Base-by-base conservation (phyloP, 1,140 invertebrate genomes). In the Eulimnadia texana region DNA sequence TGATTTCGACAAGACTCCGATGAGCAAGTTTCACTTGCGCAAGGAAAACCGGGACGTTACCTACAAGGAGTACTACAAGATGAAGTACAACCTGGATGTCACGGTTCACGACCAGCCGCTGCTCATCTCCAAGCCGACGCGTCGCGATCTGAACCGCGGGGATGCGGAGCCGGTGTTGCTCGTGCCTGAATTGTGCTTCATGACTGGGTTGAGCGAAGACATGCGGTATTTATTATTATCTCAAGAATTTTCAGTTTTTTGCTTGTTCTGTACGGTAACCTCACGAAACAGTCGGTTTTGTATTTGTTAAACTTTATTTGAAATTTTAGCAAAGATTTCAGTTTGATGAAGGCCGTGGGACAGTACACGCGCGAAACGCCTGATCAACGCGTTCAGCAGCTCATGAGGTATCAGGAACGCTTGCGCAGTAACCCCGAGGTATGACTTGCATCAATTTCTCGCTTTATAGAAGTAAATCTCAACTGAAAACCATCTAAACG, bases 41-140 rank as follows among this genome's bases (percentile, higher is more conserved):
- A 72, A 78, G 65, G 78, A 80, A 0, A 68, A 76, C 0, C 42
- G 57, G 16, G 47, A 60, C 49, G 79, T 84, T 1, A 74, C 79
- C 0, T 95, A 85, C 66, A 63, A 80, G 2, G 81, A 93, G 1
- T 97, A 96, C 72, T 95, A 93, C 65, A 78, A 80, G 67, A 77
- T 77, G n/a, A 79, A 79, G 69, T 68, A 70, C 70, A 64, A 65
- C 59, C 54, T 66, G 9, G 61, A 50, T 2, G 64, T 70, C 3
- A 61, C 66, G 22, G 64, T 64, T 66, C 60, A 64, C 58, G 59
- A 33, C 59, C 69, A 59, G 49, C 64, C 60, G 13, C 20, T 64
- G 25, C 19, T 64, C 19, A 50, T 64, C 9, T 63, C 55, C n/a
- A 56, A n/a, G 3, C 60, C 60, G 2, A 29, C 47, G 19, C 66